phyloP scores from a whole-genome alignment of 2,888 invertebrate species.

The Serrognathus titanus region DNA sequence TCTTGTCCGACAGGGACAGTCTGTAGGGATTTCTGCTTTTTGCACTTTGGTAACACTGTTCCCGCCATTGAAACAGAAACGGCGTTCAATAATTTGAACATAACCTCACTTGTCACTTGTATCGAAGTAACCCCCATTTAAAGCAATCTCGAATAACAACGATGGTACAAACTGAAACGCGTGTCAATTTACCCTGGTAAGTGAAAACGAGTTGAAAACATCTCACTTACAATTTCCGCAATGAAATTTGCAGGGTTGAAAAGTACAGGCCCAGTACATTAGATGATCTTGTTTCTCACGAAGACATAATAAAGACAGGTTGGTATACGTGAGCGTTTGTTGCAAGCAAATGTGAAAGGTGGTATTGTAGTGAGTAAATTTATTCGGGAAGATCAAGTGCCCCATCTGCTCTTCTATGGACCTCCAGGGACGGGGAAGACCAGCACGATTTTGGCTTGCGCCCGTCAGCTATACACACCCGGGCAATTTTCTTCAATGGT shows the following conservation, averaged over 20 bases:
- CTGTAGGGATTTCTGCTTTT: too few species aligned
- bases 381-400: constrained; percentile 86
- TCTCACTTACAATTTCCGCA: too few species aligned
- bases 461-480: constrained; percentile 84
- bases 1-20: too few species aligned
- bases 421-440: constrained; percentile 99
- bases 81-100: neutral
- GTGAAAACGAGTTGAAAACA: constrained; percentile 24
- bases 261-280: constrained; percentile 93
- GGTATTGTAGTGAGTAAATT: constrained; percentile 72
- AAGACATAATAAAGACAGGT: constrained; percentile 96
- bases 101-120: neutral
- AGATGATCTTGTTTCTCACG: constrained; percentile 93
- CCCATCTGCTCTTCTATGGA: constrained; percentile 95
- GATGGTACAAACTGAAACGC: constrained; percentile 27
- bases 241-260: constrained; percentile 77
- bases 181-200: constrained; percentile 61
- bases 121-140: too few species aligned
- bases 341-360: constrained; percentile 19
- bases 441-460: constrained; percentile 94
- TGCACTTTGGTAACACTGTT: too few species aligned
- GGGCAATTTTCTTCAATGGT: constrained; percentile 94
- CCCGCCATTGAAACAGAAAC: too few species aligned
- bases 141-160: constrained; percentile 1
- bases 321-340: constrained; percentile 44